Evolutionary conservation across 2,888 invertebrate genomes (phyloP).

Genomic region (Nomada goodeniana): DNA sequence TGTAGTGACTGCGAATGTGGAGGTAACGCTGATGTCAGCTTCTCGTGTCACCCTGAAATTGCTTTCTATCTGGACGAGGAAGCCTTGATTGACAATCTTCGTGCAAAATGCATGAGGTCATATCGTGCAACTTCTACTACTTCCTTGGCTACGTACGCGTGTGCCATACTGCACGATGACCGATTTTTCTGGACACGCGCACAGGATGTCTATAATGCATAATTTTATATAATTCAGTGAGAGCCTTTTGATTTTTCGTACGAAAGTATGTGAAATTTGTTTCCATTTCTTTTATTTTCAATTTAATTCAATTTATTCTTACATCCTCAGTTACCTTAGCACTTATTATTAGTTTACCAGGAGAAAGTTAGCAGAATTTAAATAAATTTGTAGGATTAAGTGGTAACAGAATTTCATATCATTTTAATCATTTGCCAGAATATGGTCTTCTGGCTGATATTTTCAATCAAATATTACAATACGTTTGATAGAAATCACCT

Average conservation of each 20-base stretch:
- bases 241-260: too few species aligned
- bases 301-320: too few species aligned
- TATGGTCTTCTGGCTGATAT: too few species aligned
- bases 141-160: neutral
- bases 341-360: too few species aligned
- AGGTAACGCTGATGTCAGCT: conserved; percentile 40
- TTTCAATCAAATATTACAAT: too few species aligned
- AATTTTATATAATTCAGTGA: neutral
- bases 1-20: neutral
- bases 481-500: too few species aligned
- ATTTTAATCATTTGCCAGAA: too few species aligned
- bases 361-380: too few species aligned
- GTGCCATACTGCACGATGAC: neutral
- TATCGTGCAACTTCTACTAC: neutral
- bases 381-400: too few species aligned
- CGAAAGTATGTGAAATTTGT: neutral
- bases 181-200: neutral
- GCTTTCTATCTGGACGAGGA: conserved; percentile 34
- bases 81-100: conserved; percentile 38
- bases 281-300: too few species aligned
- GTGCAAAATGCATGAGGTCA: conserved; percentile 41
- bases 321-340: too few species aligned
- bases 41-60: conserved; percentile 28
- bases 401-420: too few species aligned
- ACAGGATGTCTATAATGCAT: neutral